Evolutionary conservation across 2,113 vertebrate genomes (phyloP).

Genomic region (Thryonomys swinderianus): DNA sequence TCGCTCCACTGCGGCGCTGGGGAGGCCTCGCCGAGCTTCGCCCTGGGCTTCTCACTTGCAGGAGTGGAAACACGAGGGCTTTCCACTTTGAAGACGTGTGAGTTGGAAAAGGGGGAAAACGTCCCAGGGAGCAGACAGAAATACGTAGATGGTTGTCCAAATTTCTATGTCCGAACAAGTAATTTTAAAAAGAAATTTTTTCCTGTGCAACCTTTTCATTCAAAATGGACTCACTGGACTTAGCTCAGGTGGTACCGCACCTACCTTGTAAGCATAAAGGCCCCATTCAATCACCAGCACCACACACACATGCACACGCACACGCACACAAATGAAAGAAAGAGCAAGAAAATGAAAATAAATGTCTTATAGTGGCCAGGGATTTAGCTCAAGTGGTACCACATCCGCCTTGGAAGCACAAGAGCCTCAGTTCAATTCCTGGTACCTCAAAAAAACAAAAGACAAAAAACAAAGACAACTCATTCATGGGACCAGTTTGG

Average conservation of each 20-base stretch:
- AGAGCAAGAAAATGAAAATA: no score
- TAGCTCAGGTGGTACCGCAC: no score
- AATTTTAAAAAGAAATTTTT: background rate
- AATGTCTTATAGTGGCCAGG: no score
- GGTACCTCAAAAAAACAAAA: no score
- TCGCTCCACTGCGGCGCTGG: accelerated
- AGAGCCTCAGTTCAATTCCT: no score
- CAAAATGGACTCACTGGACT: background rate
- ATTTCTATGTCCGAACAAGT: background rate
- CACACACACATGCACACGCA: no score
- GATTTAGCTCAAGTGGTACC: no score
- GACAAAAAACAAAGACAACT: no score
- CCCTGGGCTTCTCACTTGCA: background rate
- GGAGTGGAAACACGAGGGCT: accelerated
- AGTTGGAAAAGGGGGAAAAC: background rate
- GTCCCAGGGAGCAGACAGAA: background rate
- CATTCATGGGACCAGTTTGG: background rate
- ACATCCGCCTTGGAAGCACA: no score
- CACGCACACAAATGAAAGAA: no score
- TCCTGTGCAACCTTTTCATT: background rate
- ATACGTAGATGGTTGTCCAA: background rate
- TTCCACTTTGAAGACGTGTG: background rate
- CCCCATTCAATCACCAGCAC: no score
- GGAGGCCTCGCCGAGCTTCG: background rate
- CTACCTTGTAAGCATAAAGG: no score